Evolutionary conservation across 2,113 vertebrate species (phyloP), one percentile per base, ranked within the genome.

Genomic region (Equus quagga): DNA sequence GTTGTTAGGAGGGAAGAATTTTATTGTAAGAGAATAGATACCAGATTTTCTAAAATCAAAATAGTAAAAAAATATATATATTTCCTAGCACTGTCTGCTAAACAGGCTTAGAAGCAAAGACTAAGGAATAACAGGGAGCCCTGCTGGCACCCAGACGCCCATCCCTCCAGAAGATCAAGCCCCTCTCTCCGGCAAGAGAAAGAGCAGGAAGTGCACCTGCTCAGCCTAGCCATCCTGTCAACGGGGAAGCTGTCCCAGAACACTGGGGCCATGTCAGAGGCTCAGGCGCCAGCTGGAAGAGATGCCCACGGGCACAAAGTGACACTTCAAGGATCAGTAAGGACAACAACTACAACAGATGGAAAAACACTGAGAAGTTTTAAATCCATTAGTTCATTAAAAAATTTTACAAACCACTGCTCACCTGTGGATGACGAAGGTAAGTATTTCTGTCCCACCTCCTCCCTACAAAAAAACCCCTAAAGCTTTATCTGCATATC

Each of bases 281-380:
- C 33, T 15, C 31, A 17, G 58, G 28, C 0, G 12, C 23, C n/a
- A 6, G 2, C 6, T 2, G 8, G 86, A 84, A n/a, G 46, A 24
- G 28, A 13, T 54, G 18, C 54, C 4, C 6, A 0, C 19, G 6
- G 21, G 5, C 54, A n/a, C 54, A 6, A 64, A 26, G 13, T n/a
- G 28, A 26, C 44, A 64, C 15, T 2, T 15, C n/a, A 12, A 21
- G 6, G 23, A 41, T 12, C 36, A 41, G 10, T 17, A 41, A 84
- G 26, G 46, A 11, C n/a, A 17, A 17, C 4, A 28, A 80, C n/a
- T 31, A 23, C 24, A 28, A 41, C 4, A 24, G 56, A 44, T 1
- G 14, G 67, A 8, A 23, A 28, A n/a, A 31, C 15, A 9, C 5
- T 1, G 3, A 24, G 2, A 2, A n/a, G 19, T 14, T 49, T 54